A percentile compares a stretch with the other conserved stretches of the same genome.
Evolutionary conservation across 2,888 invertebrate species (phyloP).

Genomic region (Cephus rjabovi): DNA sequence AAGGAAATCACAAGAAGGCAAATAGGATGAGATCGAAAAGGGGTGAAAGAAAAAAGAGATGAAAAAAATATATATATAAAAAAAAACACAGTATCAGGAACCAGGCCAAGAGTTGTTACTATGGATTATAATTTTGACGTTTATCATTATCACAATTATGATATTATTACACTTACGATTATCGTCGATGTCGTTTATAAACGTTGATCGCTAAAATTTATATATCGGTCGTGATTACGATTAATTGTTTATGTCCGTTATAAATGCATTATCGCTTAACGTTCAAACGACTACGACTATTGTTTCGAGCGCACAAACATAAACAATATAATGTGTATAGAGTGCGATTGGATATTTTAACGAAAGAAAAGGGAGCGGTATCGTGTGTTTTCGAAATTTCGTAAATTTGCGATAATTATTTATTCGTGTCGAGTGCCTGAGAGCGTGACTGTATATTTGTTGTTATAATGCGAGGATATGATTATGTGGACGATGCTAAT

Average conservation of each 20-base stretch:
- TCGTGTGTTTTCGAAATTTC: neutral
- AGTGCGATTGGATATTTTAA: neutral
- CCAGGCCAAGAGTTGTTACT: neutral
- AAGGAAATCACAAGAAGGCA: neutral
- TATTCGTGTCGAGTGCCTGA: neutral
- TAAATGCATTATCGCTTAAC: neutral
- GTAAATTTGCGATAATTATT: neutral
- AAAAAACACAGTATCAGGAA: neutral
- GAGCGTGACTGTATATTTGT: constrained; percentile 25
- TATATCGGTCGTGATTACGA: neutral
- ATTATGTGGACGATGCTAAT: constrained; percentile 10
- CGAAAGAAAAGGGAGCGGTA: neutral
- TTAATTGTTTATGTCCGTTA: constrained; percentile 6
- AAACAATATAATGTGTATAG: constrained; percentile 19
- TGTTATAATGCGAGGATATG: constrained; percentile 34
- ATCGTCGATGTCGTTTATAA: neutral
- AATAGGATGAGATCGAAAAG: neutral
- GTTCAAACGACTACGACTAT: constrained; percentile 5
- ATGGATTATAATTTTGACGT: constrained; percentile 2
- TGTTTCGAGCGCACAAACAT: constrained; percentile 18
- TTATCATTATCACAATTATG: constrained; percentile 1
- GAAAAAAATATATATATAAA: neutral
- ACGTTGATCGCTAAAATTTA: neutral
- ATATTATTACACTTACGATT: constrained; percentile 5
- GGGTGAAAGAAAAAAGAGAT: neutral